Percentiles rank a stretch among this genome's conserved stretches.
Conservation (phyloP, 2,797 vertebrate species). For the Hylomyscus alleni region DNA sequence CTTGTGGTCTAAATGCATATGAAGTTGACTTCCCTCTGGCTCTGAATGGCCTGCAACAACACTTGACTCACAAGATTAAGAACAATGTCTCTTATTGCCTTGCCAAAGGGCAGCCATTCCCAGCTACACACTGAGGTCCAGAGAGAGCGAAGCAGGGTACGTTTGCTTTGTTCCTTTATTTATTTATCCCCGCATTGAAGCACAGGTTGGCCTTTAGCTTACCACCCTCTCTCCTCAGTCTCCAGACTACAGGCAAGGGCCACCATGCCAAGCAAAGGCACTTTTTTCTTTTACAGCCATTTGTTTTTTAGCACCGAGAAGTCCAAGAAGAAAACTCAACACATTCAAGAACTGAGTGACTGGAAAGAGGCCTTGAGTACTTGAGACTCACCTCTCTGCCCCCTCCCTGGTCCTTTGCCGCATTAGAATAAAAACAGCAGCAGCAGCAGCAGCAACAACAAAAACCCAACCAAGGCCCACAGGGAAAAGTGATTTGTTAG, state of each 20-base stretch:
- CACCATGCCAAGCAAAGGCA: background rate
- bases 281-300: slow-evolving; percentile 1
- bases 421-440: background rate
- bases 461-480: background rate
- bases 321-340: slow-evolving; percentile 24
- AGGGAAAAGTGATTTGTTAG: slow-evolving; percentile 41
- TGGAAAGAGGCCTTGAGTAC: background rate
- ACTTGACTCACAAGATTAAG: slow-evolving; percentile 44
- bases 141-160: background rate
- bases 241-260: background rate
- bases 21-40: background rate
- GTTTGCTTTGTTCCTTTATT: background rate
- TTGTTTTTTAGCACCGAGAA: slow-evolving; percentile 5
- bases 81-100: slow-evolving; percentile 4
- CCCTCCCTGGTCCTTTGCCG: background rate
- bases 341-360: slow-evolving; percentile 32
- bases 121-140: background rate
- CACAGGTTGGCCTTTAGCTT: background rate
- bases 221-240: background rate
- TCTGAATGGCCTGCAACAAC: background rate
- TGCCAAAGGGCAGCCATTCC: slow-evolving; percentile 59
- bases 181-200: background rate
- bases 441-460: background rate
- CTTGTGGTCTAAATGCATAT: background rate
- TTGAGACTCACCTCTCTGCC: background rate